Base-by-base conservation (phyloP, 2,113 vertebrate species). In the Polypterus senegalus region DNA sequence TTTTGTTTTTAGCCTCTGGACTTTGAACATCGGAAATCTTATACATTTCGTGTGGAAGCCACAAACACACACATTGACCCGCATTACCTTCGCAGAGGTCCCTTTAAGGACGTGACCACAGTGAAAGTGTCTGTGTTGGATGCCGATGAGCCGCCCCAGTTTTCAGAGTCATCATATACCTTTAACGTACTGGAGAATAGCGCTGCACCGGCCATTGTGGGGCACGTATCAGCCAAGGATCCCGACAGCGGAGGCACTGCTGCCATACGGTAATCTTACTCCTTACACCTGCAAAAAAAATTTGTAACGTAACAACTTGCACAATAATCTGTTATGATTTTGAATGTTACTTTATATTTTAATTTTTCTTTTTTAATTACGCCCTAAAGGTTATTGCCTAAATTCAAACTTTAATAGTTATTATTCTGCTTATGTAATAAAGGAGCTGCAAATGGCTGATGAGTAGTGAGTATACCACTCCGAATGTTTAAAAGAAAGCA, bases 21-120 rank as follows among this genome's bases (percentile, higher is more conserved):
- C 80, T 94, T 91, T 5, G 92, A 94, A 74, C 86, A 79, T 64
- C 79, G 82, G 1, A 89, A 77, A 59, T 88, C 90, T 46, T 94
- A 90, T 66, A 84, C 89, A 27, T 91, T 94, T 72, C 89, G 87
- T 0, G 89, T 93, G 58, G 92, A 94, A 66, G 92, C 92, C 48
- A 83, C 91, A 71, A 93, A 94, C 79, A 90, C 91, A 1, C 80
- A 83, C 3, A 88, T 93, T 4, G 92, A 93, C 68, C 90, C 91
- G 2, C 89, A 87, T 48, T 93, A 91, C 70, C 70, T 92, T 51
- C 86, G 90, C 3, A 84, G 84, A 47, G 92, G 92, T 71, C 92
- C 68, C 57, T 92, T 94, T 69, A 92, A 92, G 66, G 91, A 92
- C 59, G 81, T 91, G 5, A 86, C 91, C 47, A 85, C 84, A 0